Evolutionary conservation across 2,113 vertebrate genomes (phyloP), one percentile per base, ranked within the genome.

Genomic region (Marcusenius ussheri): DNA sequence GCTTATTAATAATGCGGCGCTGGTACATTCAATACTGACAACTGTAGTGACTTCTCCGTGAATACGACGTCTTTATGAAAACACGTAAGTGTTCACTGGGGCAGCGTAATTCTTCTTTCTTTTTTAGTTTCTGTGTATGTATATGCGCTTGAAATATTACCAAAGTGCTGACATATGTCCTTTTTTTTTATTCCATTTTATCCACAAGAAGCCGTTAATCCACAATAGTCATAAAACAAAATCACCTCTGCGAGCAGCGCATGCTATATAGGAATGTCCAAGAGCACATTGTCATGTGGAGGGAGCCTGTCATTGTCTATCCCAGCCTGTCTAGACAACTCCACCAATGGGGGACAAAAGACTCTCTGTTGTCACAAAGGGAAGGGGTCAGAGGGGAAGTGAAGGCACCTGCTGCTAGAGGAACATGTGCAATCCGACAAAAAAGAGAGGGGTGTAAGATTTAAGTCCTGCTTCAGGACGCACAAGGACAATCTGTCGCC

Each of bases 351-450:
- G 87, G 92, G 27, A 53, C 94, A 93, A 95, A 95, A 93, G 77
- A 88, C 87, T 53, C 91, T 74, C 92, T 92, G 90, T 91, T 89
- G 89, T 74, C 91, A 92, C 90, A 90, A 83, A 91, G 84, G 89
- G 91, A 83, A 56, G 90, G 89, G 94, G 94, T 94, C 94, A 93
- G 91, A 92, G 94, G 92, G 94, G 93, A 92, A 21, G 42, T 88
- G 8, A 77, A 80, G 92, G 92, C 95, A 96, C 94, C 95, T 96
- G 95, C 94, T 92, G 35, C 93, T 92, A 92, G 92, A 90, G 93
- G 92, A 93, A 93, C 95, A 94, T 93, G 92, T 94, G 93, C 93
- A 93, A 92, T 93, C 93, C 90, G 90, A 70, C 88, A 58, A 27
- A 56, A 90, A 88, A 83, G 53, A 80, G 89, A 90, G 86, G 90